Percentiles rank a stretch among this genome's conserved stretches.
Conservation (phyloP, 2,888 invertebrate species). For the Cordilura impudica region DNA sequence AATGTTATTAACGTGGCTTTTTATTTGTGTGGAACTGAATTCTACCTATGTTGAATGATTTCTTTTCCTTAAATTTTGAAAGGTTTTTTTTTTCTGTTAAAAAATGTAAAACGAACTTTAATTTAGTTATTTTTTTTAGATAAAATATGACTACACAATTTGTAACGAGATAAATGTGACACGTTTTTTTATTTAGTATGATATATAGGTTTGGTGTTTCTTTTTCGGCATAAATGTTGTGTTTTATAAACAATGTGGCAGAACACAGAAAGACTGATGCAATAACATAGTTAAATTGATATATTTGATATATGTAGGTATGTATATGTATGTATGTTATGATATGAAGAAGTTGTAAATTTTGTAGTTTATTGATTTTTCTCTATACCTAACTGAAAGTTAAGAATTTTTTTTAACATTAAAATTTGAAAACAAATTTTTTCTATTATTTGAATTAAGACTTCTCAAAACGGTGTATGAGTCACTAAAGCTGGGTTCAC, state of each 20-base stretch:
- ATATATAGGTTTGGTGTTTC: neutral
- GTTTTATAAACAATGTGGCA: neutral
- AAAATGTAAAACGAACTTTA: conserved; percentile 11
- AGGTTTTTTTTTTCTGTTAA: conserved; percentile 26
- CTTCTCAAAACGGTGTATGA: too few relatives aligned
- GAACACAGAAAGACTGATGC: conserved; percentile 36
- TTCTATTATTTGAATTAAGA: too few relatives aligned
- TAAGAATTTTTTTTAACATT: neutral
- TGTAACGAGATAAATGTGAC: conserved; percentile 26
- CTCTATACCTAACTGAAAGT: neutral
- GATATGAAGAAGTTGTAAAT: conserved; percentile 6
- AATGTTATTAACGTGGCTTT: conserved; percentile 19
- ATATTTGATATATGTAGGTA: neutral
- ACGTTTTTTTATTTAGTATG: neutral
- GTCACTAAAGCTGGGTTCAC: too few relatives aligned
- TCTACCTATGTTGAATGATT: neutral
- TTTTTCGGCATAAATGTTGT: conserved; percentile 3
- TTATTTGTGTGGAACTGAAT: neutral
- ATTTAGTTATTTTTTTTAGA: neutral
- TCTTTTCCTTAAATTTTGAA: conserved; percentile 3
- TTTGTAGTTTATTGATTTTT: conserved; percentile 12
- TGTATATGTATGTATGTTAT: neutral
- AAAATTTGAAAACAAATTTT: too few relatives aligned
- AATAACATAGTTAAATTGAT: conserved; percentile 46
- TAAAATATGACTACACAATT: neutral